Evolutionary conservation across 2,113 vertebrate species (phyloP).

Genomic region (Equus przewalskii): DNA sequence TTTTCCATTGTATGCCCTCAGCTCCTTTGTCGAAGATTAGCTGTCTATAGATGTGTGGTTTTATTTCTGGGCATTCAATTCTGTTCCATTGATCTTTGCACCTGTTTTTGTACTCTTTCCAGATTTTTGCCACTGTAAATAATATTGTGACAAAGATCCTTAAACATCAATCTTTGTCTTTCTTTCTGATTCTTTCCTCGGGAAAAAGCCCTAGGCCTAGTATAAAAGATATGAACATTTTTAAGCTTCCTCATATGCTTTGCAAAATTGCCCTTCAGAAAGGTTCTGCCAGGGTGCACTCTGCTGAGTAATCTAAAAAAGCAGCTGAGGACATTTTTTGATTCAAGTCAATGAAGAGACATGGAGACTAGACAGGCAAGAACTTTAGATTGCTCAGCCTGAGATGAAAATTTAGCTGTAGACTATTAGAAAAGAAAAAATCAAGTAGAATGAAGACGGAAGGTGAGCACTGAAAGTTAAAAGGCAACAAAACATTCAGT

Average conservation of each 20-base stretch:
- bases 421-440: background rate
- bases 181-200: slow-evolving; percentile 4
- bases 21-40: too few species aligned
- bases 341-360: background rate
- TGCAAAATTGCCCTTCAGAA: background rate
- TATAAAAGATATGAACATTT: background rate
- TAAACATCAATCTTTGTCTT: background rate
- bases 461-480: background rate
- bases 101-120: background rate
- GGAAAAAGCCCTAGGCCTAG: background rate
- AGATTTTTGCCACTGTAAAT: slow-evolving; percentile 13
- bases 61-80: too few species aligned
- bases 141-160: background rate
- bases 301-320: background rate
- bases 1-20: too few species aligned
- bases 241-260: background rate
- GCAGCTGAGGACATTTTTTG: background rate
- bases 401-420: background rate
- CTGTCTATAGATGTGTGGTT: too few species aligned
- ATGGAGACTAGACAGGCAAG: background rate
- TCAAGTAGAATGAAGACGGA: background rate
- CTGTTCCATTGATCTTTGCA: too few species aligned
- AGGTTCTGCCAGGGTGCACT: background rate
- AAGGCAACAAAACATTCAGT: background rate
- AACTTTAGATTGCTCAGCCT: background rate